Conservation (phyloP, 2,888 invertebrate genomes). For the Rotaria macrura region DNA sequence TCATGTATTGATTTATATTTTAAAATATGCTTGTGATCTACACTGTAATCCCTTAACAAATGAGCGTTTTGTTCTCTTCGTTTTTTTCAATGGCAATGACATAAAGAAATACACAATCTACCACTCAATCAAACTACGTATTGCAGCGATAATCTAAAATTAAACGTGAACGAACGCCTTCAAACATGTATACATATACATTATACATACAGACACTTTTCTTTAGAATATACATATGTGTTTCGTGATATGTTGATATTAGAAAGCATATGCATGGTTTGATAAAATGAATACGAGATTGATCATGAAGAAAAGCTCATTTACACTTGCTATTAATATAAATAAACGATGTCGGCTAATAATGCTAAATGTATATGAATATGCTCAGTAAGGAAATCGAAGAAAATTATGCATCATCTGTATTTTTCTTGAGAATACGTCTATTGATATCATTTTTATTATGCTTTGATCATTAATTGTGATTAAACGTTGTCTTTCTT, state of each 20-base stretch:
- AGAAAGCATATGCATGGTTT: background rate
- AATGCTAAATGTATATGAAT: background rate
- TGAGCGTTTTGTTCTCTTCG: background rate
- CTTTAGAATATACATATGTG: background rate
- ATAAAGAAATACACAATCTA: background rate
- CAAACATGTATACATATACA: background rate
- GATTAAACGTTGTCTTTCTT: too few relatives aligned
- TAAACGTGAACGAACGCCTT: slow-evolving; percentile 6
- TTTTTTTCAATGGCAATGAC: background rate
- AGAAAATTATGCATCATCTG: background rate
- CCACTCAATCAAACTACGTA: background rate
- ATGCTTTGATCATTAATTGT: too few relatives aligned
- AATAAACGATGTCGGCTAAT: background rate
- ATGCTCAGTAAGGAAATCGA: background rate
- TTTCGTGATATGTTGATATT: background rate
- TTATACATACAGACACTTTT: background rate
- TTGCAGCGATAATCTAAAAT: background rate
- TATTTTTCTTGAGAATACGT: too few relatives aligned
- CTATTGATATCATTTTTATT: too few relatives aligned
- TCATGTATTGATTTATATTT: background rate
- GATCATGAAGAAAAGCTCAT: background rate
- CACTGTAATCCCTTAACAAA: background rate
- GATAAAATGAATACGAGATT: background rate
- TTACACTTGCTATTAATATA: background rate
- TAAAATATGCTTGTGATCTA: background rate